A percentile compares a stretch with the other conserved stretches of the same genome.
Evolutionary conservation across 2,888 invertebrate genomes (phyloP).

Genomic region (Neoscelio sp.): DNA sequence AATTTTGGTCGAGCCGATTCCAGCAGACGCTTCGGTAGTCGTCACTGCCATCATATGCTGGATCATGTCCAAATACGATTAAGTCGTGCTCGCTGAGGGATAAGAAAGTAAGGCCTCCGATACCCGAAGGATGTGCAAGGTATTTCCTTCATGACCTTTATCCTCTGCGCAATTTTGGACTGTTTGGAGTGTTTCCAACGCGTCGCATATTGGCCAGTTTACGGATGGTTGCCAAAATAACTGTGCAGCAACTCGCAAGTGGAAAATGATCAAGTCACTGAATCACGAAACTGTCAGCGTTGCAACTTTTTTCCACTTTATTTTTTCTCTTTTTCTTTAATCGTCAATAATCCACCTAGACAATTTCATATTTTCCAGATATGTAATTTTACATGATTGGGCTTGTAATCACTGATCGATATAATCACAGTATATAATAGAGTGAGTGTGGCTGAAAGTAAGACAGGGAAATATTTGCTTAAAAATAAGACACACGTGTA

Average conservation of each 20-base stretch:
- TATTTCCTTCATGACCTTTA: slow-evolving; percentile 71
- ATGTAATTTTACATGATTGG: slow-evolving; percentile 35
- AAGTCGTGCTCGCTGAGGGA: slow-evolving; percentile 75
- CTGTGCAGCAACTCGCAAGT: slow-evolving; percentile 59
- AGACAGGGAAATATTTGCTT: neutral
- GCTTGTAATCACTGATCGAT: too few species aligned
- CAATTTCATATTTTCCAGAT: slow-evolving; percentile 38
- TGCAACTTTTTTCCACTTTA: slow-evolving; percentile 13
- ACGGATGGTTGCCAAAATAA: slow-evolving; percentile 67
- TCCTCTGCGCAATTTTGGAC: slow-evolving; percentile 74
- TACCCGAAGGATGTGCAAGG: slow-evolving; percentile 70
- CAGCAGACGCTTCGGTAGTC: slow-evolving; percentile 66
- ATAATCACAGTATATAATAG: too few species aligned
- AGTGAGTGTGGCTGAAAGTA: too few species aligned
- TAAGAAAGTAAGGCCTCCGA: slow-evolving; percentile 68
- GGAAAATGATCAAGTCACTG: slow-evolving; percentile 61
- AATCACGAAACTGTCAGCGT: slow-evolving; percentile 53
- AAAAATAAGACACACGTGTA: too few species aligned
- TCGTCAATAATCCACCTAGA: slow-evolving; percentile 44
- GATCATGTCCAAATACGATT: slow-evolving; percentile 80
- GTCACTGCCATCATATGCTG: slow-evolving; percentile 75
- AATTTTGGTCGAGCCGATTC: slow-evolving; percentile 39
- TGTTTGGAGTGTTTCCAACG: slow-evolving; percentile 79
- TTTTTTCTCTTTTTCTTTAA: slow-evolving; percentile 42
- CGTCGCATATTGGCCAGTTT: slow-evolving; percentile 76